Conservation (phyloP, 1,140 invertebrate genomes). For the Zaprionus ghesquierei region DNA sequence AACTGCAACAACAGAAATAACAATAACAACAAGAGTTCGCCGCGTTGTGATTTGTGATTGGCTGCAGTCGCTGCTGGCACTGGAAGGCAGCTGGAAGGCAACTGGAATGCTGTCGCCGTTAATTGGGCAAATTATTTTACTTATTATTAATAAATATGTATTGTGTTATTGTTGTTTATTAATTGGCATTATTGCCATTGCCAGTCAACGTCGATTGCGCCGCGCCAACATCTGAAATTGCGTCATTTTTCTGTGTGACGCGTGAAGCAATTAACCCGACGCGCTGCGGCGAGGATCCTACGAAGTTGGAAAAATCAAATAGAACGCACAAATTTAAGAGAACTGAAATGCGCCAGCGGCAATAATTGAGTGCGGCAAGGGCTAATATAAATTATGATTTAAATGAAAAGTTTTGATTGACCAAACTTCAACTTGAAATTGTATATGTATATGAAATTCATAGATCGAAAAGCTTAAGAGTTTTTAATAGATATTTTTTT, state of each 20-base stretch:
- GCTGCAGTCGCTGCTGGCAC: conserved; percentile 1
- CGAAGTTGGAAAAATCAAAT: conserved; percentile 9
- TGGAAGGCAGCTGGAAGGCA: conserved; percentile 28
- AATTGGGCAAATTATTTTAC: conserved; percentile 75
- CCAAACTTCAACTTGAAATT: not conserved
- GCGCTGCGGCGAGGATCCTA: not conserved
- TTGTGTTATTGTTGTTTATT: conserved; percentile 66
- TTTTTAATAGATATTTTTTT: not conserved
- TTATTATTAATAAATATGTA: conserved; percentile 77
- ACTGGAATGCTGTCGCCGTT: conserved; percentile 65
- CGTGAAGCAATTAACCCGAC: conserved; percentile 44
- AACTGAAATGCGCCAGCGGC: conserved; percentile 15
- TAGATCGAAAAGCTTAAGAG: not conserved
- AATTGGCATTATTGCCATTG: conserved; percentile 72
- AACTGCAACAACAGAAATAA: conserved; percentile 5
- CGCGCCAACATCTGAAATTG: conserved; percentile 39
- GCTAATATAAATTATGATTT: not conserved
- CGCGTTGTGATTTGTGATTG: conserved; percentile 49
- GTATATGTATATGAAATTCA: not conserved
- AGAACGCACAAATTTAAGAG: conserved; percentile 4
- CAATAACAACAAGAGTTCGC: conserved; percentile 1
- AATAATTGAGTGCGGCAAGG: conserved; percentile 2
- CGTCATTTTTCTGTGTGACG: conserved; percentile 62
- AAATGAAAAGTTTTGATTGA: not conserved
- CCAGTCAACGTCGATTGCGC: conserved; percentile 20